Evolutionary conservation across 2,888 invertebrate species (phyloP).

Genomic region (Stenodema calcarata): DNA sequence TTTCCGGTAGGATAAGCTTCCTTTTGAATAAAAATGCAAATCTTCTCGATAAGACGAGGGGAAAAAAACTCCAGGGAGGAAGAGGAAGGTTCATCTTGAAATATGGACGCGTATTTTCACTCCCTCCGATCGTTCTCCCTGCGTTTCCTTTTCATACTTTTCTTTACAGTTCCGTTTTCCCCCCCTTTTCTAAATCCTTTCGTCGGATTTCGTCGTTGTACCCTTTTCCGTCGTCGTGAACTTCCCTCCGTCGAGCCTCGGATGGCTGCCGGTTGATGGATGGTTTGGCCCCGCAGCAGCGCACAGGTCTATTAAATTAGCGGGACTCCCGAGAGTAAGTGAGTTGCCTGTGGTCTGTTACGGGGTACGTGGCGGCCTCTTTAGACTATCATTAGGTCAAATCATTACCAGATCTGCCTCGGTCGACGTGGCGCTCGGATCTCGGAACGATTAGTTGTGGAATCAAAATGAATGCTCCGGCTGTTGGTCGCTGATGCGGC

Average conservation of each 20-base stretch:
- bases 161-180: not conserved
- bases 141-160: not conserved
- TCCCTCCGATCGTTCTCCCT: not conserved
- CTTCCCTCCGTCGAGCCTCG: not conserved
- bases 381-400: conserved; percentile 15
- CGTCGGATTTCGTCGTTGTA: not conserved
- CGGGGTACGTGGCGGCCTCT: conserved; percentile 10
- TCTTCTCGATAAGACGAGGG: conserved; percentile 32
- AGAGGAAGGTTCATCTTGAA: conserved; percentile 22
- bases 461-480: too few species aligned
- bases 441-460: not conserved
- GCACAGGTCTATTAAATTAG: conserved; percentile 38
- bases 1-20: conserved; percentile 44
- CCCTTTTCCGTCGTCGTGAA: not conserved
- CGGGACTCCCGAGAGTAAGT: conserved; percentile 17
- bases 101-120: conserved; percentile 11
- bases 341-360: conserved; percentile 12
- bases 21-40: conserved; percentile 50
- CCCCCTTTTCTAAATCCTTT: not conserved
- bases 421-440: not conserved
- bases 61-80: not conserved
- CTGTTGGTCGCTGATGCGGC: too few species aligned
- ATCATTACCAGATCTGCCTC: conserved; percentile 12
- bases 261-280: conserved; percentile 11
- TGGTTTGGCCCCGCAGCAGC: not conserved